Base-by-base conservation (phyloP, 2,888 invertebrate genomes). In the Caprella mutica region DNA sequence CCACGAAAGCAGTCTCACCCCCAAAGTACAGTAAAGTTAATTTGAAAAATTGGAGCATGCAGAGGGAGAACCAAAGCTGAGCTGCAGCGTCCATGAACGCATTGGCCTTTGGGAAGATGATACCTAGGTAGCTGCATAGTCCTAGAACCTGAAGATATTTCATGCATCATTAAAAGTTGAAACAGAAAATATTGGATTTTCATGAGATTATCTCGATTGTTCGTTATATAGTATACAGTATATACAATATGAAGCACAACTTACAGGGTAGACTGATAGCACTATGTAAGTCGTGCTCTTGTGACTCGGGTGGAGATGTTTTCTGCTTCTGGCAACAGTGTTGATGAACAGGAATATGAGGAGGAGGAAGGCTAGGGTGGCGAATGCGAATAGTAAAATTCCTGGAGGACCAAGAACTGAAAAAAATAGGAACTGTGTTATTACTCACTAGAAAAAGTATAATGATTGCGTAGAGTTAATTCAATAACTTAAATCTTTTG, bases 51-150 rank as follows among this genome's bases (percentile, higher is more conserved):
- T 63, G 59, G 26, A 50, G 55, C 63, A 63, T 63, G 50, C 63
- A 63, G 27, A 63, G 23, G 9, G 59, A 59, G 38, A 63, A 63
- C 52, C 52, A 63, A 3, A 63, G 43, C 46, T 63, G 59, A 6
- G 63, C 59, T 1, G 56, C 24, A 12, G 54, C 50, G 52, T 63
- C 63, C 44, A 63, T 44, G 21, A 63, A 51, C n/a, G 52, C 9
- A 38, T 59, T 59, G 9, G 63, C 50, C 26, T 59, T 59, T 23
- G 59, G 63, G 57, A 63, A 63, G 1, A 63, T n/a, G n/a, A 63
- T 44, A 3, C 59, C 57, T 9, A 63, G 48, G 55, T 52, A 63
- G 23, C 56, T 59, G 52, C 63, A 59, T 21, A 63, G 48, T 0
- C 63, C 63, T 1, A 63, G 17, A 0, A 59, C 63, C 63, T 63